Percentiles rank a stretch among this genome's conserved stretches.
These are phyloP conservation scores for Muntiacus muntjak DNA, from an alignment of 2,113 vertebrate species.

Conservation along the genomic window DNA sequence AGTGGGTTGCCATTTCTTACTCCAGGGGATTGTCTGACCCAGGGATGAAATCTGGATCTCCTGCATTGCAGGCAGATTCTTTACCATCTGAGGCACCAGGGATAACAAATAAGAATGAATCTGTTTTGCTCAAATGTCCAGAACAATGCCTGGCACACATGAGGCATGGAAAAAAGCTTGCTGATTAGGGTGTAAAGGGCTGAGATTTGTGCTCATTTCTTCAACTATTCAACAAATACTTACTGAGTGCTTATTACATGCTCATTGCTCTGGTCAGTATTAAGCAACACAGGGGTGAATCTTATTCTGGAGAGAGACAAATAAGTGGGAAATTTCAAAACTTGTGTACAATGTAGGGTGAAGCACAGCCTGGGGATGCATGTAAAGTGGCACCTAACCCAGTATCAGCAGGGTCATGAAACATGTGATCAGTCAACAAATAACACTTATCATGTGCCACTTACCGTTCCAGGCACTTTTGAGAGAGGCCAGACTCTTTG, in stretches of 20 bases:
- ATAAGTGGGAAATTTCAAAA: background rate
- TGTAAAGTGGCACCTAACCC: background rate
- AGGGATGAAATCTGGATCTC: background rate
- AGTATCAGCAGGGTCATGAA: background rate
- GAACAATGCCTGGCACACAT: background rate
- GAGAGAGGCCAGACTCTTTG: background rate
- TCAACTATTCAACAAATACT: background rate
- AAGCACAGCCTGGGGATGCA: background rate
- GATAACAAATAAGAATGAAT: conserved; percentile 12
- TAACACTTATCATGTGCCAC: background rate
- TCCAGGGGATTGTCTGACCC: background rate
- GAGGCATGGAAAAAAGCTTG: background rate
- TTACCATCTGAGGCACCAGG: background rate
- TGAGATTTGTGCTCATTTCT: background rate
- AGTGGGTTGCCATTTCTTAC: background rate
- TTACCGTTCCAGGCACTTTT: background rate
- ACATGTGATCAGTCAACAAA: background rate
- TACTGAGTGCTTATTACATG: background rate
- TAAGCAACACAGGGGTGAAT: background rate
- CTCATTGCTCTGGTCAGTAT: background rate
- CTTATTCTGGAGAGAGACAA: background rate
- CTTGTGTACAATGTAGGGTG: background rate
- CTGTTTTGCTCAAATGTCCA: background rate
- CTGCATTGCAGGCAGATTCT: background rate
- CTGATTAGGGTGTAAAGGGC: background rate